phyloP scores from a whole-genome alignment of 1,140 invertebrate species.

The Drosophila bifasciata region DNA sequence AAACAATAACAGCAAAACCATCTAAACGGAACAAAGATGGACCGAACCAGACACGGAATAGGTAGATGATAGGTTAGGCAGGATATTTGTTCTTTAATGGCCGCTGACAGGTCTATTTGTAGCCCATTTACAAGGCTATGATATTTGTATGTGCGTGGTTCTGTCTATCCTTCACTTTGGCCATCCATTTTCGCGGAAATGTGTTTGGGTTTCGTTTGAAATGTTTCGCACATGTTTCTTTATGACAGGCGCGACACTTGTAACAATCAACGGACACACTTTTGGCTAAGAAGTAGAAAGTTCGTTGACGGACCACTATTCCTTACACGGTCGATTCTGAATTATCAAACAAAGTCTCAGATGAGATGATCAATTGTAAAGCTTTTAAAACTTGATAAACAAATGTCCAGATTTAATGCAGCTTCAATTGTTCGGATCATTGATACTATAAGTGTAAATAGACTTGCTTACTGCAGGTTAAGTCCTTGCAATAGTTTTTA shows the following conservation, averaged over 20 bases:
- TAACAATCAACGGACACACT: conserved; percentile 28
- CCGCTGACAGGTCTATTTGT: conserved; percentile 74
- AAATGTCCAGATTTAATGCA: too few species aligned
- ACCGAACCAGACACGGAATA: conserved; percentile 18
- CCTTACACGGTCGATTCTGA: neutral
- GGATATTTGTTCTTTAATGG: conserved; percentile 50
- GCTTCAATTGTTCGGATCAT: too few species aligned
- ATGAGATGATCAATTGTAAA: too few species aligned
- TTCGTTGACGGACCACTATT: too few species aligned
- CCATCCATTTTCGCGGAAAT: conserved; percentile 53
- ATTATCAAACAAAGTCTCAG: too few species aligned
- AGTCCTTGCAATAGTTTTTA: too few species aligned
- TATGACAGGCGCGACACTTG: conserved; percentile 64
- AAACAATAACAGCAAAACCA: conserved; percentile 13
- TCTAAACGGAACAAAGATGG: conserved; percentile 49
- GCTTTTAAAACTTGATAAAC: too few species aligned
- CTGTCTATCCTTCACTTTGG: conserved; percentile 41
- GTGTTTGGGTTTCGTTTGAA: conserved; percentile 46
- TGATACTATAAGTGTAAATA: too few species aligned
- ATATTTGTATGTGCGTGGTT: conserved; percentile 14
- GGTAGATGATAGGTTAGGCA: conserved; percentile 27
- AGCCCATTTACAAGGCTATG: conserved; percentile 45
- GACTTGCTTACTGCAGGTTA: too few species aligned
- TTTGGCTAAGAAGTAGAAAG: neutral
- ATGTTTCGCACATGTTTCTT: conserved; percentile 47